Conservation (phyloP, 1,140 invertebrate species). For the Pseudomyrmex concolor region DNA sequence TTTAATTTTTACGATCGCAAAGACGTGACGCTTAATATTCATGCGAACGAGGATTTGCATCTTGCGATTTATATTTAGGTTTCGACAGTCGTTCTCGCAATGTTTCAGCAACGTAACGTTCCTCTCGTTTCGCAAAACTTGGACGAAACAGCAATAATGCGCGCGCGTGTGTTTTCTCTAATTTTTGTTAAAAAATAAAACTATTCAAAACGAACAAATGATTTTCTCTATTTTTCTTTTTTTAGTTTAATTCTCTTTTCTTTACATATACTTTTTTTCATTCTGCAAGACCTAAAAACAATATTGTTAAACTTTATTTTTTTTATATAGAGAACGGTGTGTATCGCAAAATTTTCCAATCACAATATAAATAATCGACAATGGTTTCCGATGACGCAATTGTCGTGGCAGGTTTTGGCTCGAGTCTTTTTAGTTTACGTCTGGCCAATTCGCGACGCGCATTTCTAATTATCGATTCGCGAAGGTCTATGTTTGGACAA, state of each 20-base stretch:
- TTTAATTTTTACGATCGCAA: constrained; percentile 31
- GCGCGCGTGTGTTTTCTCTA: background rate
- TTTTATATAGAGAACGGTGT: too few relatives aligned
- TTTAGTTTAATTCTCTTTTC: too few relatives aligned
- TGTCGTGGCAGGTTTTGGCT: background rate
- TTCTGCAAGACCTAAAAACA: too few relatives aligned
- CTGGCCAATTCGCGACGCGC: constrained; percentile 53
- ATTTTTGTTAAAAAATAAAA: background rate
- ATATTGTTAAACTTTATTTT: too few relatives aligned
- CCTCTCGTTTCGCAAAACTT: background rate
- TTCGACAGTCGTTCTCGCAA: constrained; percentile 9
- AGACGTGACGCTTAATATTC: constrained; percentile 31
- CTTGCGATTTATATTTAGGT: constrained; percentile 10
- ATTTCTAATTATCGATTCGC: constrained; percentile 70
- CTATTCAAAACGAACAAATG: too few relatives aligned
- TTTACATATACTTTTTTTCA: too few relatives aligned
- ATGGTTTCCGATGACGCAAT: constrained; percentile 62
- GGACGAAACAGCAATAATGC: background rate
- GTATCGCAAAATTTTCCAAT: background rate
- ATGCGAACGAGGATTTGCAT: background rate
- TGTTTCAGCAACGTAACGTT: background rate
- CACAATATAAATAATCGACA: background rate
- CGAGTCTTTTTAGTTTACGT: background rate
- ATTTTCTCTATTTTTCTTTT: too few relatives aligned
- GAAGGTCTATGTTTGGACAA: constrained; percentile 67